These are phyloP conservation scores for Balearica regulorum DNA, from an alignment of 2,797 vertebrate genomes.

Conservation along the genomic window DNA sequence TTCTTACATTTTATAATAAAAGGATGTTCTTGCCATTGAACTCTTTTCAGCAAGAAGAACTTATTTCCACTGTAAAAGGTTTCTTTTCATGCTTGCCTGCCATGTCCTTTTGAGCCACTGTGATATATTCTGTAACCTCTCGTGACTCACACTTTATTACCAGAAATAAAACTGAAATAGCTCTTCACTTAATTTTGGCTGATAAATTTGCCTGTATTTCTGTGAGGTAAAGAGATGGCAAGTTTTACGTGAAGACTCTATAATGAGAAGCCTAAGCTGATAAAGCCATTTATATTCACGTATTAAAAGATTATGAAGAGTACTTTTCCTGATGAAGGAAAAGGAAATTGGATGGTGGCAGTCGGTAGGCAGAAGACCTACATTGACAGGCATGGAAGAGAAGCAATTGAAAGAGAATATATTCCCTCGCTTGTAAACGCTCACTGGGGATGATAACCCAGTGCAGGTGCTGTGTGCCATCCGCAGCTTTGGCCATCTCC, in stretches of 20 bases:
- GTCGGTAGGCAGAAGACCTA: background rate
- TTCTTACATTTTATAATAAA: background rate
- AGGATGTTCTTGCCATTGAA: background rate
- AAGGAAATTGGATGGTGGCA: background rate
- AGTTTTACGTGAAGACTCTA: background rate
- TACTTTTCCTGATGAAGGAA: background rate
- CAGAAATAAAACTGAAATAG: background rate
- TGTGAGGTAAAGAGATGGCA: background rate
- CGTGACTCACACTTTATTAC: background rate
- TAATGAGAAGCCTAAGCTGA: background rate
- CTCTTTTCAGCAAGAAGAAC: background rate
- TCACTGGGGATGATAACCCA: rapidly evolving
- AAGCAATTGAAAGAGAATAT: background rate
- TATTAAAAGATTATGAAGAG: background rate
- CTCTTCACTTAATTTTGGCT: background rate
- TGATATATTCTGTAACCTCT: background rate
- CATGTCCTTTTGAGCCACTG: background rate
- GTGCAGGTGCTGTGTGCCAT: background rate
- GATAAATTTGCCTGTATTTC: background rate
- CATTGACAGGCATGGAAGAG: background rate
- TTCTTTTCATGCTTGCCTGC: background rate
- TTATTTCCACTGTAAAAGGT: background rate
- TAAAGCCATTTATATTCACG: background rate
- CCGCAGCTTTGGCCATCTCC: background rate
- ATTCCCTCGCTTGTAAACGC: rapidly evolving